Conservation (phyloP, 2,113 vertebrate species). For the Rana temporaria region DNA sequence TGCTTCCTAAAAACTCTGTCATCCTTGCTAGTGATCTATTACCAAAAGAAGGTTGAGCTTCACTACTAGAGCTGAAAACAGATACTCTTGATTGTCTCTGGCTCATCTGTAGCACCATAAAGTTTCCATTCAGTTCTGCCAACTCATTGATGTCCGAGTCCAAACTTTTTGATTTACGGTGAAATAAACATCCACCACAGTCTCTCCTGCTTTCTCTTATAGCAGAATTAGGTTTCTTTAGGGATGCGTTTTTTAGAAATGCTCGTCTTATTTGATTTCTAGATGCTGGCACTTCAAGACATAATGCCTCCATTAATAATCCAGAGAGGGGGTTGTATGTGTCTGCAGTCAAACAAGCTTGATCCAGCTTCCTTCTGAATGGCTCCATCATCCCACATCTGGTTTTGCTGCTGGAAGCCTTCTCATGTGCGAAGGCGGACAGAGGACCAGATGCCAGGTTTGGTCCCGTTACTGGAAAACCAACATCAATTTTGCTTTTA, state of each 20-base stretch:
- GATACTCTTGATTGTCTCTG: constrained; percentile 58
- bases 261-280: constrained; percentile 62
- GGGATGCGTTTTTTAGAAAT: constrained; percentile 62
- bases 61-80: constrained; percentile 41
- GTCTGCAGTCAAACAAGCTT: constrained; percentile 60
- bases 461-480: constrained; percentile 4
- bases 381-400: constrained; percentile 58
- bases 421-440: constrained; percentile 57
- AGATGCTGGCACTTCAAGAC: constrained; percentile 69
- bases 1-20: constrained; percentile 59
- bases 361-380: constrained; percentile 61
- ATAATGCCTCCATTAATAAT: constrained; percentile 73
- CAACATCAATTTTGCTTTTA: constrained; percentile 77
- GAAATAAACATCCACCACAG: constrained; percentile 66
- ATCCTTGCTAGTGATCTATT: constrained; percentile 62
- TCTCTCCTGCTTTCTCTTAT: constrained; percentile 62
- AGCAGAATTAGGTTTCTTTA: constrained; percentile 64
- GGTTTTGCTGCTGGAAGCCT: constrained; percentile 60
- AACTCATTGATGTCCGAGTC: constrained; percentile 70
- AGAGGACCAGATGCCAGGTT: not conserved
- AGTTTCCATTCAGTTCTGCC: constrained; percentile 59
- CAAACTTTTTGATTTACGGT: constrained; percentile 75
- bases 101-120: not conserved
- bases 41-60: constrained; percentile 52
- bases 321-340: constrained; percentile 60